Evolutionary conservation across 35 echinoderm and acorn worm genomes (phyloP), one percentile per base, ranked within the genome.

Genomic region (Lytechinus pictus): DNA sequence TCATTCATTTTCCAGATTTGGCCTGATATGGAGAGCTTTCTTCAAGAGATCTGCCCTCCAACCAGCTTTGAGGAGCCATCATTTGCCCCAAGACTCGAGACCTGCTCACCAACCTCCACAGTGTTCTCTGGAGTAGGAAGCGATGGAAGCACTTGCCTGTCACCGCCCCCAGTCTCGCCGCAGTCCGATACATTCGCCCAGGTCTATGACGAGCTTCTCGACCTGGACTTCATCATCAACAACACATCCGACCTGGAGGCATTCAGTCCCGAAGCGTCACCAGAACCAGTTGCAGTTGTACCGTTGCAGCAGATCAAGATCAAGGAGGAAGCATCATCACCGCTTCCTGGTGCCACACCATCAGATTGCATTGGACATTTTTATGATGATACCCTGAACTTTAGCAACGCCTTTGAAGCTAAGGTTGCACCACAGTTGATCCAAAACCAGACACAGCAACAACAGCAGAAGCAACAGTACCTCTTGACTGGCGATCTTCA

Each of bases 221-320:
- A 99, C 54, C 96, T 99, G 2, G 98, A 99, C 91, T 99, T 99
- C 89, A 99, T 99, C 60, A 96, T 99, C 54, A 99, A 99, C 94
- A 99, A 99, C 94, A 96, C 95, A 12, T 19, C 66, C n/a, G 66
- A 79, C 21, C 27, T 61, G 24, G 94, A 96, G 5, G 29, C 54
- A 44, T 86, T 61, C 44, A 86, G 86, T 28, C 86, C 93, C 9
- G 94, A 91, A 7, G 52, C 91, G 6, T 28, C 58, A 19, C 44
- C 90, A 52, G 52, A 55, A 11, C 87, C 91, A 58, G 55, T 93
- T 52, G 52, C 55, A 12, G 91, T 54, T 56, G 28, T 94, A 95
- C 6, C 54, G 33, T 2, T 1, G 54, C 61, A 87, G 61, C 91
- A 54, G 55, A 87, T 97, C 16, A 96, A 98, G 86, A 96, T 99